Conservation (phyloP, 2,113 vertebrate species). For the Mirza zaza region DNA sequence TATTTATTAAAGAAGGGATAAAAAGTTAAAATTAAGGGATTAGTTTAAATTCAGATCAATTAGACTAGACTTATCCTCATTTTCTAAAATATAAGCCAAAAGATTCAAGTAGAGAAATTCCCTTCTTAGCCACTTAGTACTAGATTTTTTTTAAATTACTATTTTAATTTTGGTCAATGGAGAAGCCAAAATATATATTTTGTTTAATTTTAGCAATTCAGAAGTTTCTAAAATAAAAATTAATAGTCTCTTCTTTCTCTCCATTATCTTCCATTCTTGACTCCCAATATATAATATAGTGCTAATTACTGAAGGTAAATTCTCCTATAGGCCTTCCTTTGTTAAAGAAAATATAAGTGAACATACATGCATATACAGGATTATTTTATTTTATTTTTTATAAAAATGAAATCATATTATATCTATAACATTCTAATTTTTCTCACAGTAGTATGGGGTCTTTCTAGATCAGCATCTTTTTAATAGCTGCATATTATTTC, state of each 20-base stretch:
- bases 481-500: not conserved
- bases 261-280: not conserved
- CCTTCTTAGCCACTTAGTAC: not conserved
- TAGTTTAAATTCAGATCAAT: not conserved
- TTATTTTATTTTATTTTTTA: not conserved
- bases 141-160: not conserved
- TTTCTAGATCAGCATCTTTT: not conserved
- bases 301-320: not conserved
- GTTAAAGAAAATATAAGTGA: not conserved
- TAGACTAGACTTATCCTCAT: not conserved
- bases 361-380: not conserved
- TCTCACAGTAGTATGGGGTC: not conserved
- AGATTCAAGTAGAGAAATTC: not conserved
- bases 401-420: not conserved
- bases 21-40: not conserved
- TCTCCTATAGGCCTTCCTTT: not conserved
- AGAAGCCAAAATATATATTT: not conserved
- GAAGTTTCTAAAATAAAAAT: not conserved
- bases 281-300: not conserved
- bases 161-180: not conserved
- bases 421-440: not conserved
- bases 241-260: not conserved
- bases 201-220: not conserved
- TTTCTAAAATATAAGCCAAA: not conserved
- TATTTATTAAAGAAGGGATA: not conserved